Evolutionary conservation across 2,797 vertebrate species (phyloP), one percentile per base, ranked within the genome.

Genomic region (Chaetophractus vellerosus): DNA sequence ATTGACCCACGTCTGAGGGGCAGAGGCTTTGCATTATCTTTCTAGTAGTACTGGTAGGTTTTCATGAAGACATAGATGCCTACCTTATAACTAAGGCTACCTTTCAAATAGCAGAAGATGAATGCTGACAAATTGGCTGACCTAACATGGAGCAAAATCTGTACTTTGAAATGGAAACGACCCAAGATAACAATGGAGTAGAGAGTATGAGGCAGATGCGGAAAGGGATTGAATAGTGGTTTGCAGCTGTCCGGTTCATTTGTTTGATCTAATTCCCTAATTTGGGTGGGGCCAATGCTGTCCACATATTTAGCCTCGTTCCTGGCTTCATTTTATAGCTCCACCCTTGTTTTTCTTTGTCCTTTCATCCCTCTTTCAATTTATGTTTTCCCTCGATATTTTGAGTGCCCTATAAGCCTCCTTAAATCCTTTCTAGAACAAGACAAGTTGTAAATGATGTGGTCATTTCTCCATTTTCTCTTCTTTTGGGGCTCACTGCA

Each of bases 221-320:
- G 6, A 33, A 38, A 23, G 48, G 45, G 59, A n/a, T 12, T n/a
- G 19, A 1, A 9, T 11, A 3, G 24, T 64, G 64, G 21, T 89
- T 19, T 64, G 26, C 63, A 86, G 48, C 79, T 75, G 57, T 16
- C n/a, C 18, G 8, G 10, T 38, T 93, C 88, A 2, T 76, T 74
- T 14, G 6, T 89, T 93, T 94, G 19, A 85, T 89, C 89, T 45
- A 50, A 57, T 91, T 96, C 68, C 61, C 78, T 80, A 31, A 45
- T 59, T 50, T 69, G 59, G 50, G 69, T 57, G 81, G 91, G 41
- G 15, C 61, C 90, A 90, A 90, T 52, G 48, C 57, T 8, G 4
- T 38, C 19, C 5, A 14, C 2, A 15, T 38, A 18, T 16, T 85
- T 79, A 36, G 23, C 57, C 19, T 6, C 61, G 52, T 93, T 83